A percentile compares a stretch with the other conserved stretches of the same genome.
Conservation (phyloP, 2,113 vertebrate species). For the Crotalus horridus region DNA sequence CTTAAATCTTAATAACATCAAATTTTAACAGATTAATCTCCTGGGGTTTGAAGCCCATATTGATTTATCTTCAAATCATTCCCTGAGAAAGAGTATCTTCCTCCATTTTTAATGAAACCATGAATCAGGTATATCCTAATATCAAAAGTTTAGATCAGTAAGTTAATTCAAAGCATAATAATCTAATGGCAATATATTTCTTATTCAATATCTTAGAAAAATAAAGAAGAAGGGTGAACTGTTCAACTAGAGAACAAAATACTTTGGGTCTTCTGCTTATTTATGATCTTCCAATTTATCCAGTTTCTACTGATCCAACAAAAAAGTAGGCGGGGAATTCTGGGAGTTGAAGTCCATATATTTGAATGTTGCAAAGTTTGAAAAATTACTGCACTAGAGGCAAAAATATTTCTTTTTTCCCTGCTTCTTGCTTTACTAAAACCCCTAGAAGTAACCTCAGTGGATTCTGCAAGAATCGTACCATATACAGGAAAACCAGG, state of each 20-base stretch:
- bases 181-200: background rate
- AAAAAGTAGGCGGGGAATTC: background rate
- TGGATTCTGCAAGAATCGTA: background rate
- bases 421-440: background rate
- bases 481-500: background rate
- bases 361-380: background rate
- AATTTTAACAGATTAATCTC: background rate
- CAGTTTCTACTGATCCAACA: background rate
- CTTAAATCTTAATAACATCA: background rate
- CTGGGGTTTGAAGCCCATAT: background rate
- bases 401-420: background rate
- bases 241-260: background rate
- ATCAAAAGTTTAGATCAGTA: background rate
- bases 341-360: background rate
- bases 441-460: background rate
- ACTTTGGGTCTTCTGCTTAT: background rate
- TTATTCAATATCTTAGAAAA: background rate
- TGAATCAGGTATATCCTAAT: background rate
- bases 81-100: background rate
- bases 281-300: background rate
- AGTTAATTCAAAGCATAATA: background rate
- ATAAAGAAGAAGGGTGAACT: background rate
- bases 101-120: background rate
- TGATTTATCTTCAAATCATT: background rate
- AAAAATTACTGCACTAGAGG: background rate